Conservation (phyloP, 2,888 invertebrate species). For the Neocrepidodera transversa region DNA sequence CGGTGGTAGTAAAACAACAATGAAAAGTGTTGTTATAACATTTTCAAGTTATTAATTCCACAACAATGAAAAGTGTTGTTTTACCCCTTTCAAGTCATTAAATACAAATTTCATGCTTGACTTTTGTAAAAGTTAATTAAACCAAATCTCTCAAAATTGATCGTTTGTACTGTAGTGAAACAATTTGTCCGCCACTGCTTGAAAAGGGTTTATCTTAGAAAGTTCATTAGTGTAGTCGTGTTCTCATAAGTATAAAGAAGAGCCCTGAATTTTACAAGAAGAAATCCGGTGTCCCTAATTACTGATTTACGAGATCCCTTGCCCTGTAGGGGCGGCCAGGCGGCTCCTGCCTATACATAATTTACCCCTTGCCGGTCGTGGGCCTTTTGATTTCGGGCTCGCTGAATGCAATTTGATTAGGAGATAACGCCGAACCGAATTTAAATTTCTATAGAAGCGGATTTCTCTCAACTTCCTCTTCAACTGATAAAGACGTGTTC, state of each 20-base stretch:
- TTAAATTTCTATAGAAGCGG: conserved; percentile 46
- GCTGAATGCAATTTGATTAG: conserved; percentile 46
- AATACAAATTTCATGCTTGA: no score
- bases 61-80: no score
- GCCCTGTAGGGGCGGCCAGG: conserved; percentile 15
- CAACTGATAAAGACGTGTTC: conserved; percentile 38
- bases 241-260: conserved; percentile 19
- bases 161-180: no score
- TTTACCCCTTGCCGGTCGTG: conserved; percentile 49
- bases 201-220: conserved; percentile 21
- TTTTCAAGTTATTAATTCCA: no score
- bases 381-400: conserved; percentile 44
- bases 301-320: conserved; percentile 34
- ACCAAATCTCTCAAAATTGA: no score
- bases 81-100: no score
- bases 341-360: conserved; percentile 43
- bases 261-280: conserved; percentile 32
- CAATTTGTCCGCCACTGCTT: conserved; percentile 2
- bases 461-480: conserved; percentile 44
- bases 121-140: no score
- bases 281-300: conserved; percentile 37
- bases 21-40: no score
- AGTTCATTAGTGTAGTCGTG: conserved; percentile 25
- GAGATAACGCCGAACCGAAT: conserved; percentile 46
- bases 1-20: no score